A percentile compares a stretch with the other conserved stretches of the same genome.
phyloP scores from a whole-genome alignment of 1,140 invertebrate genomes.

The Eufriesea mexicana region DNA sequence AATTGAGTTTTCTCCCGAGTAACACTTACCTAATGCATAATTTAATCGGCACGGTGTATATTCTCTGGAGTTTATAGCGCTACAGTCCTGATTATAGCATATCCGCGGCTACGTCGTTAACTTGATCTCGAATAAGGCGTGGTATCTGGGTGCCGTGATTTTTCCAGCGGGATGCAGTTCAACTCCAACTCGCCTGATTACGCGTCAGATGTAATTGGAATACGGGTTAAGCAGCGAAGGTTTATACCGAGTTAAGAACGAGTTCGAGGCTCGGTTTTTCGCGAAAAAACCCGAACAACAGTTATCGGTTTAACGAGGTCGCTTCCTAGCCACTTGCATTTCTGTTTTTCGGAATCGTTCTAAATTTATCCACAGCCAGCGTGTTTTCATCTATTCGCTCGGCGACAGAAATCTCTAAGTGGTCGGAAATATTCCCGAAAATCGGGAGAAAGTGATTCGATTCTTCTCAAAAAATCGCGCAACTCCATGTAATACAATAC shows the following conservation, averaged over 20 bases:
- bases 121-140: conserved; percentile 42
- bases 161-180: conserved; percentile 44
- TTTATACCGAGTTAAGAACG: conserved; percentile 53
- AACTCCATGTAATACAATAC: too few relatives aligned
- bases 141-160: conserved; percentile 49
- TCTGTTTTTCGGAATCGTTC: neutral
- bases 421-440: neutral
- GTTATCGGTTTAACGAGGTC: conserved; percentile 55
- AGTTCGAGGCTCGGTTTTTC: conserved; percentile 43
- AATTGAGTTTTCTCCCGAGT: conserved; percentile 52
- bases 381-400: neutral
- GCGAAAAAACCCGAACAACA: conserved; percentile 38
- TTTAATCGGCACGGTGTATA: conserved; percentile 35
- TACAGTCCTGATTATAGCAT: conserved; percentile 18
- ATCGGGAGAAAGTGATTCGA: neutral
- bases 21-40: conserved; percentile 54
- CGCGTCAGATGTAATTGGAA: conserved; percentile 56
- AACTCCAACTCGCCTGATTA: conserved; percentile 45
- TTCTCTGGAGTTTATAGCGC: neutral
- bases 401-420: neutral
- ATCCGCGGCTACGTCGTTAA: conserved; percentile 18
- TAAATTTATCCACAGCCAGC: neutral
- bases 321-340: conserved; percentile 27
- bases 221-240: conserved; percentile 54
- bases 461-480: too few relatives aligned